Conservation (phyloP, 64 coral and sea anemone genomes). For the Acropora tenuis region DNA sequence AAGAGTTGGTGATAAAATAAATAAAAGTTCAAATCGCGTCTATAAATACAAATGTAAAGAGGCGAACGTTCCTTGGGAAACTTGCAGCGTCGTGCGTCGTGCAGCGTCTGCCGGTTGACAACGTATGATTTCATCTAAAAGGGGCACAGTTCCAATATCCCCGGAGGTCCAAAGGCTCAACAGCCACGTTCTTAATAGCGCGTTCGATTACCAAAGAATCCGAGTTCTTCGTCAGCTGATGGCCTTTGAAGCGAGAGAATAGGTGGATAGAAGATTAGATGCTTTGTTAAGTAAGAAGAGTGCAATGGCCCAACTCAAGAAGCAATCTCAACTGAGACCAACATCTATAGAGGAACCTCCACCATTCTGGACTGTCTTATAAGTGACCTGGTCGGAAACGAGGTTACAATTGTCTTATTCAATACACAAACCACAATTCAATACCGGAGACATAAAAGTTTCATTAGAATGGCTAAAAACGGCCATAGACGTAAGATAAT, state of each 20-base stretch:
- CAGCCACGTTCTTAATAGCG: not conserved
- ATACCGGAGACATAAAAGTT: too few species aligned
- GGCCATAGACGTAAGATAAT: too few species aligned
- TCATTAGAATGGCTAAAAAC: too few species aligned
- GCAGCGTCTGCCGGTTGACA: not conserved
- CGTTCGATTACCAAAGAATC: not conserved
- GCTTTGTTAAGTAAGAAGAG: not conserved
- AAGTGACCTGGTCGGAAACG: not conserved
- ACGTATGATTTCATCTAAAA: too few species aligned
- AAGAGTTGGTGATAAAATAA: not conserved
- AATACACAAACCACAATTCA: too few species aligned
- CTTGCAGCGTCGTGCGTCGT: not conserved
- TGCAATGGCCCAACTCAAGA: conserved; percentile 26
- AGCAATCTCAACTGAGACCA: not conserved
- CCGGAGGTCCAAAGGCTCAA: not conserved
- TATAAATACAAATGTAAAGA: conserved; percentile 29
- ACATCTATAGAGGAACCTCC: not conserved
- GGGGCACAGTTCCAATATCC: not conserved
- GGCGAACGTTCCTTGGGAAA: not conserved
- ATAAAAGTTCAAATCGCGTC: conserved; percentile 1
- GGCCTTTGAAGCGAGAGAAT: conserved; percentile 49
- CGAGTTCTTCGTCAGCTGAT: conserved; percentile 60
- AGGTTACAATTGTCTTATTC: not conserved
- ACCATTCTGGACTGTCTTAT: not conserved
- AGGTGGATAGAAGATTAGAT: conserved; percentile 30